Evolutionary conservation across 2,888 invertebrate species (phyloP).

Genomic region (Troglohyphantes excavatus): DNA sequence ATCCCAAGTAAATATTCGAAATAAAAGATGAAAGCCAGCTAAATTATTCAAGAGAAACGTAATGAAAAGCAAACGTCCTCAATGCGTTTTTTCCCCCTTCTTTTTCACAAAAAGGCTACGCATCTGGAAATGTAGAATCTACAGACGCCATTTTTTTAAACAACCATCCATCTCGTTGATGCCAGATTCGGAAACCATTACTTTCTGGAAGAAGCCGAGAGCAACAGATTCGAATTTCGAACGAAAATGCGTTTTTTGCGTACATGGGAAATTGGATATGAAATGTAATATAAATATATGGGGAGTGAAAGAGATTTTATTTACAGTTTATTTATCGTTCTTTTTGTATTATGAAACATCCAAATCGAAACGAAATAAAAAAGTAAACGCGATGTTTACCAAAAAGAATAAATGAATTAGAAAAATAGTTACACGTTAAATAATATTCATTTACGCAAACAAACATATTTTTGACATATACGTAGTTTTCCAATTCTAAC

Average conservation of each 20-base stretch:
- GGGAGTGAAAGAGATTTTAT: slow-evolving; percentile 10
- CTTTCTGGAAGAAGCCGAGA: slow-evolving; percentile 27
- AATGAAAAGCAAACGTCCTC: slow-evolving; percentile 42
- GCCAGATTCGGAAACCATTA: slow-evolving; percentile 50
- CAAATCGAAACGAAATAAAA: too few species aligned
- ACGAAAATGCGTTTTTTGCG: slow-evolving; percentile 23
- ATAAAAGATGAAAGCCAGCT: not conserved
- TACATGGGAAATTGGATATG: slow-evolving; percentile 32
- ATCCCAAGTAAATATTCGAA: not conserved
- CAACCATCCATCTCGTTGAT: slow-evolving; percentile 51
- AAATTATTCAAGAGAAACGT: slow-evolving; percentile 58
- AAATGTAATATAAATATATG: slow-evolving; percentile 54
- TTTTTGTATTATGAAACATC: too few species aligned
- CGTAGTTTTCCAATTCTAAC: too few species aligned
- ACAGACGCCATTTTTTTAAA: slow-evolving; percentile 31
- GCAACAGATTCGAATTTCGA: slow-evolving; percentile 59
- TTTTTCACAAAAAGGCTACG: not conserved
- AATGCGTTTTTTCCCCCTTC: slow-evolving; percentile 1
- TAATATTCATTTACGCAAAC: too few species aligned
- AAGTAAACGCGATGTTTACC: too few species aligned
- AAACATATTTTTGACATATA: too few species aligned
- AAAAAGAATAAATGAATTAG: too few species aligned
- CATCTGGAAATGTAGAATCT: slow-evolving; percentile 10
- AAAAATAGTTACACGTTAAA: too few species aligned
- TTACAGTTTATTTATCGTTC: too few species aligned